These are phyloP conservation scores for Lamellibrachia columna DNA, from an alignment of 2,888 invertebrate species.

Conservation along the genomic window DNA sequence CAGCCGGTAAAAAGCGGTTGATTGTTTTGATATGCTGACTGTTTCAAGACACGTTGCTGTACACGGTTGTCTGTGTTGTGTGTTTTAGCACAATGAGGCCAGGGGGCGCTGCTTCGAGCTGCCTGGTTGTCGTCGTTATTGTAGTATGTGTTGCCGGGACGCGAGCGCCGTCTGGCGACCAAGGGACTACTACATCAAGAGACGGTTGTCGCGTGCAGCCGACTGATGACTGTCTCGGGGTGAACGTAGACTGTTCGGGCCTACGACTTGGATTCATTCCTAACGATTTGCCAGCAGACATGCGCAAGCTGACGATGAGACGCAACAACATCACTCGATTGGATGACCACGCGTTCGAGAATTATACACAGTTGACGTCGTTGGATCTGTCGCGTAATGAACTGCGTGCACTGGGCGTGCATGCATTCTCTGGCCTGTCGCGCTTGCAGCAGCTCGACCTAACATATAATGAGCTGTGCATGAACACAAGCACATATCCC, in stretches of 20 bases:
- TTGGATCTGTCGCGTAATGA: neutral
- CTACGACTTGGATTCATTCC: neutral
- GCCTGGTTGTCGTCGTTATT: neutral
- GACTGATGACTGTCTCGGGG: neutral
- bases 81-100: neutral
- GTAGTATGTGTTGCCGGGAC: neutral
- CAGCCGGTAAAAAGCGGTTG: neutral
- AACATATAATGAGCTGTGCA: neutral
- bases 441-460: neutral
- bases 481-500: neutral
- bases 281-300: neutral
- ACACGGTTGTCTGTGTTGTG: neutral
- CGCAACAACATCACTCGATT: neutral
- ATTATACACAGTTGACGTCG: neutral
- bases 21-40: neutral
- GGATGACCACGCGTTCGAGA: neutral
- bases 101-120: neutral
- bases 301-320: neutral
- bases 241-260: neutral
- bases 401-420: neutral
- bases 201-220: neutral
- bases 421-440: neutral
- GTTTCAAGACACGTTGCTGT: neutral
- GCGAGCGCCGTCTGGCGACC: neutral
- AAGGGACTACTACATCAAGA: neutral